Evolutionary conservation across 1,140 invertebrate genomes (phyloP), one percentile per base, ranked within the genome.

Genomic region (Branchinecta lynchi): DNA sequence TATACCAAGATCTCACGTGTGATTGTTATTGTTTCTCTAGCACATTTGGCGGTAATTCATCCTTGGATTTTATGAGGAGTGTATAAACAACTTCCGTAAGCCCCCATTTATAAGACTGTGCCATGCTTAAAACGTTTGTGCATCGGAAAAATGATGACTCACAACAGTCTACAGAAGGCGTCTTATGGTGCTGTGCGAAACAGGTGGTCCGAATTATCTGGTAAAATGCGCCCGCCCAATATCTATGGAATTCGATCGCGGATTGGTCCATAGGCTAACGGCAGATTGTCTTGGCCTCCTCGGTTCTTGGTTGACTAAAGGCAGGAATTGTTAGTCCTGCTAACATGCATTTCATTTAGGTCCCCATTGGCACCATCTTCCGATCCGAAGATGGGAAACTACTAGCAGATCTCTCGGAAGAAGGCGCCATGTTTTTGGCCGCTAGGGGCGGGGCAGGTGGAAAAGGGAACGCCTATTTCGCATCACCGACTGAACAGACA

Each of bases 391-490:
- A 81, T 0, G 86, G 87, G 0, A 77, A 81, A 43, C 79, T 89
- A 71, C 77, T 96, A 6, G 86, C 86, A 43, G 86, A 92, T 77
- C 80, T 97, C 45, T 78, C 81, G n/a, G 76, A 81, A 70, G 80
- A 84, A n/a, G 84, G 84, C 43, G 81, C 88, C 44, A 88, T 94
- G 81, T 98, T 96, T 80, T 82, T 99, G 21, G 94, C 89, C 10
- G 94, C 96, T 10, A 78, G 93, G 74, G 96, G 96, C 3, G 96
- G 96, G 43, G 86, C 90, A 0, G 96, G 96, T 7, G 96, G 96
- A 0, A 88, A 89, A 78, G 96, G 96, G 7, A 99, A 99, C 80
- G 81, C 86, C 69, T 97, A 90, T 80, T 99, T 97, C 77, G 82
- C 88, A 21, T 86, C 87, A 0, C 87, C 89, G 75, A 85, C 84